phyloP scores from a whole-genome alignment of 2,113 vertebrate genomes.

The Puntigrus tetrazona region DNA sequence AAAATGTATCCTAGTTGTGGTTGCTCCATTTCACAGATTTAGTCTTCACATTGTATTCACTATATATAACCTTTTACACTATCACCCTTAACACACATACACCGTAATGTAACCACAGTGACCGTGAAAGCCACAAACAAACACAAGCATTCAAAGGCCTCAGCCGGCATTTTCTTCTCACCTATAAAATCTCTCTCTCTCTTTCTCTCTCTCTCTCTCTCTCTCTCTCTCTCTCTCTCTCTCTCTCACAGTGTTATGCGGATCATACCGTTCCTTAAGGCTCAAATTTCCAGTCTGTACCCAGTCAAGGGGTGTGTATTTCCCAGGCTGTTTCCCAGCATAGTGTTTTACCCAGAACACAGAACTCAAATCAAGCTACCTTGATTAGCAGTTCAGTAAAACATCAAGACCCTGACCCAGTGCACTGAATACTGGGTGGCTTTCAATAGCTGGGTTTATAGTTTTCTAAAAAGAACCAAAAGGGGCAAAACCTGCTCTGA shows the following conservation, averaged over 20 bases:
- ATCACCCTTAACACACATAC: neutral
- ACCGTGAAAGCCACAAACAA: conserved; percentile 61
- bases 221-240: neutral
- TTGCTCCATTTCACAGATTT: neutral
- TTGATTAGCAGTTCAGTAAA: neutral
- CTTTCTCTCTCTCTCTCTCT: neutral
- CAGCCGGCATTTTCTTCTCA: conserved; percentile 60
- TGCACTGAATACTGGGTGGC: neutral
- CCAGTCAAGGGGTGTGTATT: conserved; percentile 33
- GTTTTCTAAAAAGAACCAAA: neutral
- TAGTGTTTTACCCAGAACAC: conserved; percentile 17
- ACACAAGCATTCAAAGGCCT: conserved; percentile 62
- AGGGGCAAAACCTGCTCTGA: neutral
- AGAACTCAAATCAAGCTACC: neutral
- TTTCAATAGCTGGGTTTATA: neutral
- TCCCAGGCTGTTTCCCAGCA: conserved; percentile 22
- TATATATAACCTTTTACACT: neutral
- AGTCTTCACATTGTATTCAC: neutral
- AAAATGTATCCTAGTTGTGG: neutral
- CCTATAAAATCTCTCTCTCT: conserved; percentile 28
- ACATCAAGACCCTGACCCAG: neutral
- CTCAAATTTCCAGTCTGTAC: conserved; percentile 65
- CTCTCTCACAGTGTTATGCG: conserved; percentile 58
- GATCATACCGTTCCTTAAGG: conserved; percentile 66
- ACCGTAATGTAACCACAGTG: conserved; percentile 51